These are phyloP conservation scores for Drosophila ustulata DNA, from an alignment of 2,888 invertebrate species.

Conservation along the genomic window DNA sequence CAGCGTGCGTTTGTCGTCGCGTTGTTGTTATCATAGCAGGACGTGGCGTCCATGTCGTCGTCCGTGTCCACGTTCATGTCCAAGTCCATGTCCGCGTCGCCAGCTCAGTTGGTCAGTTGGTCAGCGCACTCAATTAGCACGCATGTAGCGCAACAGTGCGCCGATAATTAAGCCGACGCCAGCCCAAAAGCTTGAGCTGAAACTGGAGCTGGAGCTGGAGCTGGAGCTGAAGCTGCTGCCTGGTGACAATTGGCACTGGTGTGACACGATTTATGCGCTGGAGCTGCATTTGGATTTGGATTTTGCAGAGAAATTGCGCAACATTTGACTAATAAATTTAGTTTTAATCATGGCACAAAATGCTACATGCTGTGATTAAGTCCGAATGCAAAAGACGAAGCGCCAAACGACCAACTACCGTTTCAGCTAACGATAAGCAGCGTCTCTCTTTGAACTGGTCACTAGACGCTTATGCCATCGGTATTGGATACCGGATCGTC, in stretches of 20 bases:
- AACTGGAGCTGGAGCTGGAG: constrained; percentile 16
- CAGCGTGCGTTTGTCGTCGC: constrained; percentile 77
- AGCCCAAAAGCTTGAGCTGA: constrained; percentile 5
- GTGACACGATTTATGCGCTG: constrained; percentile 63
- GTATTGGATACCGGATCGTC: not conserved
- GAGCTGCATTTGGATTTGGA: not conserved
- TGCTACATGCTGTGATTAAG: constrained; percentile 72
- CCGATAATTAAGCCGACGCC: constrained; percentile 69
- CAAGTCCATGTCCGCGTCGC: constrained; percentile 51
- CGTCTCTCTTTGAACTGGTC: not conserved
- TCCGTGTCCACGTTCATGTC: constrained; percentile 36
- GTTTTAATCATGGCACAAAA: constrained; percentile 71
- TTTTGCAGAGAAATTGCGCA: constrained; percentile 59
- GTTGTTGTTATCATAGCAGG: constrained; percentile 75
- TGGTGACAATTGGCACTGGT: constrained; percentile 70
- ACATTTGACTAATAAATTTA: constrained; percentile 74
- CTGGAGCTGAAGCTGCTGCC: constrained; percentile 24
- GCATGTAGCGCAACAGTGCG: constrained; percentile 78
- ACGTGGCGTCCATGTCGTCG: constrained; percentile 43
- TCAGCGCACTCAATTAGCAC: constrained; percentile 81
- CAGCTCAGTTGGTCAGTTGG: constrained; percentile 50
- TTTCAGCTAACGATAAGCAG: constrained; percentile 45
- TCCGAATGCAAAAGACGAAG: constrained; percentile 14
- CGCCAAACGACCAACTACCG: constrained; percentile 45
- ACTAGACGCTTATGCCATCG: not conserved